phyloP scores from a whole-genome alignment of 2,113 vertebrate genomes.

The Oryzias woworae region DNA sequence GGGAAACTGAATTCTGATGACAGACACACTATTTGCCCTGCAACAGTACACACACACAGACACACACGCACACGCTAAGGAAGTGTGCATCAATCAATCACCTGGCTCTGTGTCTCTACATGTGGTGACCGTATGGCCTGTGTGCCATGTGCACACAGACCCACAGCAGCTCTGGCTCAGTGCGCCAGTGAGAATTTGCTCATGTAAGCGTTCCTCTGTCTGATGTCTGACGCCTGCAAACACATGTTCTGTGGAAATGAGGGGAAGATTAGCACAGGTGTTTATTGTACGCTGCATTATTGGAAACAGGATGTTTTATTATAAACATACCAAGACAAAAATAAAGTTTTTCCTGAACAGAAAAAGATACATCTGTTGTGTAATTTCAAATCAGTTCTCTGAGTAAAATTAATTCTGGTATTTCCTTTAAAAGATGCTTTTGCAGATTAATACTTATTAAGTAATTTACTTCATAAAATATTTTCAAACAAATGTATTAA shows the following conservation, averaged over 20 bases:
- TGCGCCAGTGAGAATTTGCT: conserved; percentile 23
- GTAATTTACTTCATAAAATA: no score
- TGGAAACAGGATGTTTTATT: conserved; percentile 40
- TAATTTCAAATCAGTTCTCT: not conserved
- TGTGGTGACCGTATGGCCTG: conserved; percentile 71
- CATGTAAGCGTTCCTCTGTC: conserved; percentile 34
- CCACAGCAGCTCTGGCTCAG: conserved; percentile 16
- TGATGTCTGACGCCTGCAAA: conserved; percentile 38
- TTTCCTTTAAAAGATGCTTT: no score
- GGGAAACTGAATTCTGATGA: conserved; percentile 76
- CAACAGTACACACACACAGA: conserved; percentile 68
- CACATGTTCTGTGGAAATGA: conserved; percentile 39
- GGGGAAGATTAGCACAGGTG: conserved; percentile 42
- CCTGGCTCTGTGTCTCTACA: conserved; percentile 71
- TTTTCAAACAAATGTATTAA: no score
- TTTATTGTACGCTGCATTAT: conserved; percentile 40
- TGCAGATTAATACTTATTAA: no score
- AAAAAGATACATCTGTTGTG: conserved; percentile 18
- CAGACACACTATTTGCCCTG: conserved; percentile 78
- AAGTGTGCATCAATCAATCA: conserved; percentile 75
- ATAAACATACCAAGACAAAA: conserved; percentile 1
- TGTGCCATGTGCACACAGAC: conserved; percentile 10
- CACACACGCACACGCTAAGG: conserved; percentile 38
- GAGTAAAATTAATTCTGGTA: no score
- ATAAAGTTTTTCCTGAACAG: not conserved